phyloP scores from a whole-genome alignment of 2,797 vertebrate species.

The Cygnus olor region DNA sequence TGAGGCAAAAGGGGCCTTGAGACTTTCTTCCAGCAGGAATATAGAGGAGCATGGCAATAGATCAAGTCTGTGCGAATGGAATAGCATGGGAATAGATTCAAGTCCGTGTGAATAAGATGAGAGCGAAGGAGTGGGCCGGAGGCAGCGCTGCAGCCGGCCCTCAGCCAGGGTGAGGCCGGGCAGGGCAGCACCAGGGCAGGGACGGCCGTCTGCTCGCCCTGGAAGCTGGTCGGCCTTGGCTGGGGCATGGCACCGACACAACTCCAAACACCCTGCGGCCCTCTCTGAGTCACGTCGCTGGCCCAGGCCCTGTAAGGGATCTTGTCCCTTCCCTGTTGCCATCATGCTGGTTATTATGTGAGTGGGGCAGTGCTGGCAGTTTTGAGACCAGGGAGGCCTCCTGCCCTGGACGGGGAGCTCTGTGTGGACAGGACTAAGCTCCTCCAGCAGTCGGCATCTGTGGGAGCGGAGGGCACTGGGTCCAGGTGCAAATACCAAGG shows the following conservation, averaged over 20 bases:
- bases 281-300: background rate
- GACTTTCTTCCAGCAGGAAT: background rate
- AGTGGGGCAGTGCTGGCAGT: background rate
- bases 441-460: background rate
- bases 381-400: background rate
- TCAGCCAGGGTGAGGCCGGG: background rate
- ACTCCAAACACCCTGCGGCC: background rate
- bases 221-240: background rate
- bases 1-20: background rate
- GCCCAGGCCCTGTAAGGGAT: background rate
- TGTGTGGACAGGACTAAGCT: background rate
- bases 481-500: background rate
- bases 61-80: background rate
- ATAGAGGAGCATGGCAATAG: background rate
- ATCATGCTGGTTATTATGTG: background rate
- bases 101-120: background rate
- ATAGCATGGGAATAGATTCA: background rate
- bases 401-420: background rate
- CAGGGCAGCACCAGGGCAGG: background rate
- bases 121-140: background rate
- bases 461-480: background rate
- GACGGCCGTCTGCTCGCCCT: background rate
- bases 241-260: background rate
- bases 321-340: background rate
- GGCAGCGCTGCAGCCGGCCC: fast-evolving